Evolutionary conservation across 2,888 invertebrate genomes (phyloP).

Genomic region (Xestia c-nigrum): DNA sequence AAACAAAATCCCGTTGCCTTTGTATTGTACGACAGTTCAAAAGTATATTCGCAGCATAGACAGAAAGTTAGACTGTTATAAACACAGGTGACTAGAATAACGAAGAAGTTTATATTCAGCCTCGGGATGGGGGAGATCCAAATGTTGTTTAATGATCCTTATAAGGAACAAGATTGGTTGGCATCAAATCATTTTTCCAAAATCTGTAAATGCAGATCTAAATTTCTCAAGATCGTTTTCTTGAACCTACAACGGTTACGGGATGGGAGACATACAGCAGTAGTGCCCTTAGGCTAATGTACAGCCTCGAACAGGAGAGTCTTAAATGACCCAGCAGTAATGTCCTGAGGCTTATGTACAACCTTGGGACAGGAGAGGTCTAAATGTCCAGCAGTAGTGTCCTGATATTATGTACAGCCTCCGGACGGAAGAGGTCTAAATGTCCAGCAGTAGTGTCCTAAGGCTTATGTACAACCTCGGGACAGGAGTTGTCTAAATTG

Average conservation of each 20-base stretch:
- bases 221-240: neutral
- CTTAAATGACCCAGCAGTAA: neutral
- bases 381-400: neutral
- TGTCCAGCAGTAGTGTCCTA: neutral
- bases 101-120: neutral
- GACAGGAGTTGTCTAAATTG: neutral
- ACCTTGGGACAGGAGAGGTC: neutral
- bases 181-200: neutral
- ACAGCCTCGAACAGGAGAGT: neutral
- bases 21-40: too few species aligned
- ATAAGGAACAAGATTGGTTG: neutral
- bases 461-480: accelerated
- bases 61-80: neutral
- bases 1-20: too few species aligned
- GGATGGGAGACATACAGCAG: neutral
- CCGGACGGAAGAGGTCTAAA: neutral
- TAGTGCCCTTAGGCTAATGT: neutral
- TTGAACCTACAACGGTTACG: neutral
- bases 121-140: too few species aligned
- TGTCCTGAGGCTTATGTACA: too few species aligned
- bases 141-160: neutral
- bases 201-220: too few species aligned
- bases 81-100: neutral
- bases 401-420: neutral
- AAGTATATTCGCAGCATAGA: too few species aligned